Conservation (phyloP, 2,888 invertebrate genomes). For the Sinotaia quadrata region DNA sequence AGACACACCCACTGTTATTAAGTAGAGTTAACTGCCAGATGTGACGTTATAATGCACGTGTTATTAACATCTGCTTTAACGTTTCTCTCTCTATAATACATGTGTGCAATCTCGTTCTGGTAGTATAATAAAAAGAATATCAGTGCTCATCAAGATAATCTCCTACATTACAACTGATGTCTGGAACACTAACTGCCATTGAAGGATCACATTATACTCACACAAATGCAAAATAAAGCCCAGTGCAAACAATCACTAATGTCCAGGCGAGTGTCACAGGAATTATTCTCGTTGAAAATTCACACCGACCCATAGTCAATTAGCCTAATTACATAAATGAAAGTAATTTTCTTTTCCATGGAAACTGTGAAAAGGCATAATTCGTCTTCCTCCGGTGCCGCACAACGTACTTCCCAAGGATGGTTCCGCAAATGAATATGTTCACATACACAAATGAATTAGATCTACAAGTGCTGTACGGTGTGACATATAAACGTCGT, state of each 20-base stretch:
- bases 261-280: constrained; percentile 99
- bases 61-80: too few relatives aligned
- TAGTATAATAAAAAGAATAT: too few relatives aligned
- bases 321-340: constrained; percentile 29
- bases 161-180: constrained; percentile 18
- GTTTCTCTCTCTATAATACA: too few relatives aligned
- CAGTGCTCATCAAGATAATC: neutral
- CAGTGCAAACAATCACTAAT: constrained; percentile 91
- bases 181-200: constrained; percentile 38
- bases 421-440: constrained; percentile 30
- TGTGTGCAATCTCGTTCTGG: too few relatives aligned
- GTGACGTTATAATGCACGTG: too few relatives aligned
- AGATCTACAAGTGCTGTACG: too few relatives aligned
- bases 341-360: constrained; percentile 27
- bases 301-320: constrained; percentile 59
- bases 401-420: constrained; percentile 28
- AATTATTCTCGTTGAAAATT: constrained; percentile 63
- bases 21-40: too few relatives aligned
- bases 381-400: constrained; percentile 39
- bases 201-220: constrained; percentile 78
- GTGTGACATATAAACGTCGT: too few relatives aligned
- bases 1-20: too few relatives aligned
- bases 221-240: constrained; percentile 97
- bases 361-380: constrained; percentile 46
- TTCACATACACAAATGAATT: too few relatives aligned